Conservation (phyloP, 2,888 invertebrate genomes). For the Ischnus inquisitorius region DNA sequence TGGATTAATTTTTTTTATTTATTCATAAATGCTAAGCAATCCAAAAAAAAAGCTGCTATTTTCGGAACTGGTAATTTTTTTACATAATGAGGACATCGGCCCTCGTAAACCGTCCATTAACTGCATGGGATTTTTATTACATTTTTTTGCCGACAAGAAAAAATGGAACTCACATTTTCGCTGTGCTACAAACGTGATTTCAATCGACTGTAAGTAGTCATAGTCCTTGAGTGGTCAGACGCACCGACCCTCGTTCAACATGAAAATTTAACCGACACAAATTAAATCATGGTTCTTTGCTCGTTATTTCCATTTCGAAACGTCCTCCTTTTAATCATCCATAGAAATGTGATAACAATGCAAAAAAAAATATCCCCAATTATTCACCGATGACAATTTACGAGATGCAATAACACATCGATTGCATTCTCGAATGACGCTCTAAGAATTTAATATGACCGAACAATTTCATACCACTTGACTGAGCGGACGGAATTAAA, state of each 20-base stretch:
- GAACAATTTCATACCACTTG: conserved; percentile 24
- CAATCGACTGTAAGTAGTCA: conserved; percentile 19
- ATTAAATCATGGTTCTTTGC: background rate
- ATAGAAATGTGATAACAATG: background rate
- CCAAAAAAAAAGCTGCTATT: background rate
- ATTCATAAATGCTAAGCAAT: background rate
- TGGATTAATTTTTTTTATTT: background rate
- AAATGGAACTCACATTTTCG: too few species aligned
- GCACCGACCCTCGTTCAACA: background rate
- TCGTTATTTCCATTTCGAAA: background rate
- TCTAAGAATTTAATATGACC: conserved; percentile 33
- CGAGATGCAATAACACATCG: conserved; percentile 1
- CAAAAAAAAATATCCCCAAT: background rate
- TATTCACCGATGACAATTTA: conserved; percentile 7
- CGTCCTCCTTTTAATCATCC: background rate
- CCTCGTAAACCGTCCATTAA: too few species aligned
- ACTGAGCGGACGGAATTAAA: conserved; percentile 8
- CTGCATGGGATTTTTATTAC: too few species aligned
- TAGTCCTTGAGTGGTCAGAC: conserved; percentile 20
- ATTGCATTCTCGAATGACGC: background rate
- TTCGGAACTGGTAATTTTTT: too few species aligned
- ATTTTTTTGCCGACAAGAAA: too few species aligned
- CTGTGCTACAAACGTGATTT: background rate
- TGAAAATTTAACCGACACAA: background rate
- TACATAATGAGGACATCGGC: too few species aligned